Evolutionary conservation across 1,140 invertebrate genomes (phyloP), one percentile per base, ranked within the genome.

Genomic region (Venturia canescens): DNA sequence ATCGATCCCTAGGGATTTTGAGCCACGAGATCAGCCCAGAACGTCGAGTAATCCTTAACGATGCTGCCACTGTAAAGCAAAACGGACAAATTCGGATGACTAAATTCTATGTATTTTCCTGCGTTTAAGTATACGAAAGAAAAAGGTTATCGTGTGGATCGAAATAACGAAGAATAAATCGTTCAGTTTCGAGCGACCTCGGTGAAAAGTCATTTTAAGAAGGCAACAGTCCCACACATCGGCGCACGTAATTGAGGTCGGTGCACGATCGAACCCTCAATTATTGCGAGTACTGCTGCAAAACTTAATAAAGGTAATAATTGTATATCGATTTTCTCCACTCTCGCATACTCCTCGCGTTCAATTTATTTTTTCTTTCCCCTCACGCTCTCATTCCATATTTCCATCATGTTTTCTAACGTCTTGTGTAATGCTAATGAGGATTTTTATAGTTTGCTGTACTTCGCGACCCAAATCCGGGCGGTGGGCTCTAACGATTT

Each of bases 1-100:
- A 38, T 76, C n/a, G n/a, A n/a, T 63, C 34, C 31, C 69, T 80
- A 60, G 23, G 82, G 79, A 57, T n/a, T 78, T 29, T 86, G 72
- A 0, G 90, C 89, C 1, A 87, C 84, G 38, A 91, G 70, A 60
- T 95, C 93, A 23, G 94, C 93, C 95, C 95, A 96, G 87, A 95
- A 96, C 16, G 93, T 94, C 16, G 93, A 93, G 85, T 96, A 96
- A 66, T 95, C 93, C 89, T 96, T 94, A 75, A 96, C 85, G 31
- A 96, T 92, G 11, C 95, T 95, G 71, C 95, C 95, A 31, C 95
- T 96, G 93, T 66, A 94, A 86, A 88, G 85, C 82, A 74, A 70
- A 57, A 75, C 15, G 16, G 0, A 18, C 23, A 18, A 29, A 69
- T 34, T 7, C 38, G 6, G 38, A 38, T 77, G 34, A 3, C 34